phyloP scores from a whole-genome alignment of 1,140 invertebrate genomes.

The Pteromalus puparum region DNA sequence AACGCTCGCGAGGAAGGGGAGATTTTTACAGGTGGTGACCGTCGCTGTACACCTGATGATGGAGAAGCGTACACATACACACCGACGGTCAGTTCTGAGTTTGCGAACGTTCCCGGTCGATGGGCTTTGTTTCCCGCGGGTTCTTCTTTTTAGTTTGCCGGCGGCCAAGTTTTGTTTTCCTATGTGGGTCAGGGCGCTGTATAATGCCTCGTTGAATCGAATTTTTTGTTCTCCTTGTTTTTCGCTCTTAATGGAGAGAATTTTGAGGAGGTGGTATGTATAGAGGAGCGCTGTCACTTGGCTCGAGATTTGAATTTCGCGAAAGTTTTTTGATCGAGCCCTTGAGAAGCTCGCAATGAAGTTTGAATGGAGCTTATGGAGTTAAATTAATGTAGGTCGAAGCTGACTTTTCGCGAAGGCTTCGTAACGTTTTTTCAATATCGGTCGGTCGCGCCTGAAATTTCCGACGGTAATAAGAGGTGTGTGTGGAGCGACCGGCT shows the following conservation, averaged over 20 bases:
- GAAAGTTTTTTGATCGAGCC: neutral
- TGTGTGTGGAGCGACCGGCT: too few relatives aligned
- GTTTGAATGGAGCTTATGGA: neutral
- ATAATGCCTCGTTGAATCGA: neutral
- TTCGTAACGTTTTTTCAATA: too few relatives aligned
- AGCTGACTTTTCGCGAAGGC: neutral
- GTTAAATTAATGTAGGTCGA: neutral
- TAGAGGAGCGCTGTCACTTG: neutral
- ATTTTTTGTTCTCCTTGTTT: neutral
- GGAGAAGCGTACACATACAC: neutral
- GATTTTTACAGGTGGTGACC: constrained; percentile 8
- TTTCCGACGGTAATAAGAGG: neutral
- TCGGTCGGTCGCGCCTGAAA: too few relatives aligned
- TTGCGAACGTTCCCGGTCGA: constrained; percentile 14
- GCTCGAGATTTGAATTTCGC: neutral
- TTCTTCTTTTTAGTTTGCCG: neutral
- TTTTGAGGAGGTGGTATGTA: neutral
- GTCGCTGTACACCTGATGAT: neutral
- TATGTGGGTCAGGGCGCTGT: neutral
- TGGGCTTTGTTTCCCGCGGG: neutral
- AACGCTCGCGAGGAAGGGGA: neutral
- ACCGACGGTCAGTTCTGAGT: neutral
- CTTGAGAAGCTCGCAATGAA: neutral
- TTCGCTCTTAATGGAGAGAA: neutral
- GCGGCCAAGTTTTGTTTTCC: neutral